Evolutionary conservation across 2,113 vertebrate species (phyloP), one percentile per base, ranked within the genome.

Genomic region (Tragelaphus imberbis): DNA sequence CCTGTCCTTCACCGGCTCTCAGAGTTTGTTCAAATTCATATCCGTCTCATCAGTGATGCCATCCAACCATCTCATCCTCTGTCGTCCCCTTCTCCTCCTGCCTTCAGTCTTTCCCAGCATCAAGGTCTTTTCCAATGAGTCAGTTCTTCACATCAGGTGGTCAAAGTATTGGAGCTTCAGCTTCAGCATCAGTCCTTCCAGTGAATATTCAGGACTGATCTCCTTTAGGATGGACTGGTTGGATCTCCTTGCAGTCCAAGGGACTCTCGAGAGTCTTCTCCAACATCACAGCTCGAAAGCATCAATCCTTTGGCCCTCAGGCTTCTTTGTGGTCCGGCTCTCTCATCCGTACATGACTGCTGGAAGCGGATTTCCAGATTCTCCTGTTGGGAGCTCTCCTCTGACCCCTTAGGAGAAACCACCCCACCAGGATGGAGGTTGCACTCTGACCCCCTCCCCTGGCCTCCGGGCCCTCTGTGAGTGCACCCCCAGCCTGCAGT

Each of bases 391-490:
- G 47, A 61, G 59, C 8, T 19, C 19, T 63, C 9, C 36, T 23
- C 30, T 1, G 27, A 8, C 17, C 5, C 53, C 25, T 19, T 1
- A n/a, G n/a, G 5, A 1, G 36, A 25, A n/a, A 1, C 36, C 6
- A 1, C 13, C 16, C 8, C 10, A 3, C 53, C 36, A 12, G 21
- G 40, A 8, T 13, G 15, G 9, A 0, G 0, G 33, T 16, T 33
- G 0, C 1, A 0, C 44, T 7, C 33, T 12, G 1, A 27, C 44
- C 61, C 0, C 25, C 0, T 2, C 8, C 9, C 8, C 51, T 2
- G 21, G 81, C 61, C 79, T 27, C 63, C 1, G 3, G 0, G n/a
- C 15, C 51, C 55, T 19, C 27, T 9, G 0, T 6, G 27, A 9
- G 1, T 0, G n/a, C 3, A 12, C 59, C 81, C 25, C 51, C 61